Base-by-base conservation (phyloP, 2,888 invertebrate species). In the Morinoia aosen region DNA sequence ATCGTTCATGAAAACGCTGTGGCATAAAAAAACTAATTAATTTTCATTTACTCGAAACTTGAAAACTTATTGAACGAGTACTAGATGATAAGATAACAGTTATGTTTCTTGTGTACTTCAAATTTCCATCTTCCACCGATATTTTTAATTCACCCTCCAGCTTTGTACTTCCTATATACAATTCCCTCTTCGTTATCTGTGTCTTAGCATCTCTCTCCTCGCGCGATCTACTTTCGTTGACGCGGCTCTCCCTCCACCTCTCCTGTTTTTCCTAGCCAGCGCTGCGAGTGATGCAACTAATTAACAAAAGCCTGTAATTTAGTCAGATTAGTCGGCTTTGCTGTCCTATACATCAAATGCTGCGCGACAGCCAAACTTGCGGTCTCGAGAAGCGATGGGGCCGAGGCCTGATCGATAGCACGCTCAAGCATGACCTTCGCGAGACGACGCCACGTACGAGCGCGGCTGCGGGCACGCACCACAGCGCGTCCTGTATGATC, bases 281-380 rank as follows among this genome's bases (percentile, higher is more conserved):
- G 57, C 57, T 58, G 93, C 93, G 48, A 93, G 93, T 93, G 93
- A 93, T 93, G 93, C 93, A 93, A 93, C 93, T 95, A 95, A 95
- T 95, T 95, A 95, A 95, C 61, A 95, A 64, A 64, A 64, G 61
- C 95, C 95, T 95, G 95, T 95, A 95, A 95, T 95, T 95, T 95
- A 64, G 95, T 64, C 95, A 95, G 95, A 95, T 95, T 95, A 95
- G 95, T 61, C 64, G 61, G 95, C 64, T 95, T 64, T 64, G 64
- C 95, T 95, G 95, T 95, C 95, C 95, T 61, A 95, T 95, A 61
- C 58, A 95, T 95, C 95, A 95, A 95, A 95, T 64, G 61, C 64
- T n/a, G 57, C 57, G 57, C 93, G 93, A 93, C 93, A 93, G 93
- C 93, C 93, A 93, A 93, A 93, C 93, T 93, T 93, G 93, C 93